Evolutionary conservation across 2,888 invertebrate species (phyloP).

Genomic region (Leucania comma): DNA sequence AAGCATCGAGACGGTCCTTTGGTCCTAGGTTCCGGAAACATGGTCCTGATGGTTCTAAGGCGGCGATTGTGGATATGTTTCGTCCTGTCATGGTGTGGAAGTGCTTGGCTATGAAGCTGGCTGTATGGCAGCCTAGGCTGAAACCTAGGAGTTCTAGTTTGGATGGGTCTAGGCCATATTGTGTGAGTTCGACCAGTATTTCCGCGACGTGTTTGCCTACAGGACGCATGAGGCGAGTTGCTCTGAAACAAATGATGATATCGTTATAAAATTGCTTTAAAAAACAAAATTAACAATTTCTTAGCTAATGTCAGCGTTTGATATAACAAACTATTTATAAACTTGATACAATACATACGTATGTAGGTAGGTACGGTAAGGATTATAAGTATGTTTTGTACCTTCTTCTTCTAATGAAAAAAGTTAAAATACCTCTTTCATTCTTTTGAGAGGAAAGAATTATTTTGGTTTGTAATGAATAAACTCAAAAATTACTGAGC

Average conservation of each 20-base stretch:
- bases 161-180: constrained; percentile 79
- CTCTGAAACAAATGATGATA: constrained; percentile 53
- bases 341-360: too few relatives aligned
- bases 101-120: constrained; percentile 82
- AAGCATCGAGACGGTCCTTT: constrained; percentile 77
- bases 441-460: too few relatives aligned
- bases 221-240: constrained; percentile 86
- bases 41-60: constrained; percentile 85
- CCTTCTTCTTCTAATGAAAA: too few relatives aligned
- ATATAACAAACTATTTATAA: too few relatives aligned
- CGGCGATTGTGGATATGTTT: constrained; percentile 83
- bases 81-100: constrained; percentile 80
- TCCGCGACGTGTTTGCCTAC: constrained; percentile 86
- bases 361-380: too few relatives aligned
- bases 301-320: too few relatives aligned
- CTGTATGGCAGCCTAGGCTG: constrained; percentile 85
- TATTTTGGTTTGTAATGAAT: too few relatives aligned
- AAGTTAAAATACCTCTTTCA: too few relatives aligned
- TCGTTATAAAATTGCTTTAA: neutral
- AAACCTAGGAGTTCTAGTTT: constrained; percentile 84
- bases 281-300: neutral
- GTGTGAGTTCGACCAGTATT: constrained; percentile 77
- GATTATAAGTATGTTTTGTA: too few relatives aligned
- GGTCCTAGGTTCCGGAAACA: constrained; percentile 80
- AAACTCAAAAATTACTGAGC: too few relatives aligned